Conservation (phyloP, 1,140 invertebrate genomes). For the Drosophila guanche region DNA sequence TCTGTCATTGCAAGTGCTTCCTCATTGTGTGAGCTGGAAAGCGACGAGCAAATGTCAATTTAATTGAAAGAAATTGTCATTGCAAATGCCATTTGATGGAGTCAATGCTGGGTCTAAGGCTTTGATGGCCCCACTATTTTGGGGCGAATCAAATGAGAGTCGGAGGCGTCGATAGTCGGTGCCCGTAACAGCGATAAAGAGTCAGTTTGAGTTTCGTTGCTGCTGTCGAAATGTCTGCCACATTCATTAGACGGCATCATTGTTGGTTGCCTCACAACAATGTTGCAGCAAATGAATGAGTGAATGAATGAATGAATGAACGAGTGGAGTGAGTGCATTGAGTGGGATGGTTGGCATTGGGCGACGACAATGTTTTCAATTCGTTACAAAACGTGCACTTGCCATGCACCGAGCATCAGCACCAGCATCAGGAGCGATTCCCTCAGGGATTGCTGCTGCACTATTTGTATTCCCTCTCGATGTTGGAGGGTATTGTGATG, state of each 20-base stretch:
- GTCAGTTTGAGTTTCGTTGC: conserved; percentile 46
- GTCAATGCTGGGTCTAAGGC: conserved; percentile 51
- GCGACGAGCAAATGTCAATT: conserved; percentile 53
- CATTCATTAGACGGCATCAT: conserved; percentile 70
- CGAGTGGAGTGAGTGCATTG: conserved; percentile 45
- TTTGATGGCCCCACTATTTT: conserved; percentile 35
- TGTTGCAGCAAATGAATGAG: conserved; percentile 73
- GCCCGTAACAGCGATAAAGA: conserved; percentile 47
- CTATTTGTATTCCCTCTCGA: too few species aligned
- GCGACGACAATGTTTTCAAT: conserved; percentile 65
- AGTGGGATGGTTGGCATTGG: too few species aligned
- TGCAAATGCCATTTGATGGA: conserved; percentile 48
- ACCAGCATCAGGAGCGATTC: conserved; percentile 19
- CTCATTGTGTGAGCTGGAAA: conserved; percentile 6
- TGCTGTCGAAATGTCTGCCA: conserved; percentile 61
- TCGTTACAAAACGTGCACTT: conserved; percentile 65
- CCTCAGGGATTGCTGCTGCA: conserved; percentile 21
- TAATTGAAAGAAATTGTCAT: conserved; percentile 73
- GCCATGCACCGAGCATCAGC: conserved; percentile 30
- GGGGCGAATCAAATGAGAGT: not conserved
- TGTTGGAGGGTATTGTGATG: too few species aligned
- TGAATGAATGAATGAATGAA: conserved; percentile 48
- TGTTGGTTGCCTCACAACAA: conserved; percentile 60
- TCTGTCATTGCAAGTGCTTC: conserved; percentile 3
- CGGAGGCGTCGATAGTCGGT: too few species aligned